Base-by-base conservation (phyloP, 2,888 invertebrate species). In the Cotesia congregata region DNA sequence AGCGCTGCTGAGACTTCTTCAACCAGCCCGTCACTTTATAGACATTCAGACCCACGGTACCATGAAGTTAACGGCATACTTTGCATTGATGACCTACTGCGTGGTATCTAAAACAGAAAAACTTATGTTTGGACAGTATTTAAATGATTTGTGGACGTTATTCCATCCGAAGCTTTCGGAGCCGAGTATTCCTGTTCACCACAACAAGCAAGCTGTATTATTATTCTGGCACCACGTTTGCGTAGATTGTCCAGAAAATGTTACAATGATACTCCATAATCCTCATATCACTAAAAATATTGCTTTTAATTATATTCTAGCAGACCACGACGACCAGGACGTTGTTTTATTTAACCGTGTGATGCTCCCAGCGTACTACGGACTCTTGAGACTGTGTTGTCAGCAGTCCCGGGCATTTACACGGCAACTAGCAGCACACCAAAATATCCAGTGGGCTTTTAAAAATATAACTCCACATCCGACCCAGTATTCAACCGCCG, bases 361-460 rank as follows among this genome's bases (percentile, higher is more conserved):
- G 30, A 98, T 97, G 97, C 90, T 98, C 86, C 98, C 98, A 1
- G 96, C 97, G 7, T 96, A 96, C 90, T 97, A 97, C 88, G 97
- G 97, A 65, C 91, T 98, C 77, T 91, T 98, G 83, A 92, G 97
- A 80, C 92, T 97, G 89, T 97, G 96, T 90, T 98, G 98, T 88
- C 95, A 97, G 82, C 95, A 96, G 83, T 97, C 97, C 5, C 92
- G 94, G 67, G 90, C 94, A 38, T 97, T 98, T 89, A 96, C 97
- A 5, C 92, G 97, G 74, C 94, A 95, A 85, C 91, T 98, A 75
- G 96, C 97, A 0, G 94, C 94, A 82, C 98, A 98, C 90, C 97
- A 98, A 90, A 98, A 98, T 91, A 93, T 98, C 65, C 96, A 97
- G 88, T 98, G 98, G 98, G 98, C 98, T 39, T 98, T 98, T 90